These are phyloP conservation scores for Tenthredo livida DNA, from an alignment of 2,888 invertebrate genomes.

Conservation along the genomic window DNA sequence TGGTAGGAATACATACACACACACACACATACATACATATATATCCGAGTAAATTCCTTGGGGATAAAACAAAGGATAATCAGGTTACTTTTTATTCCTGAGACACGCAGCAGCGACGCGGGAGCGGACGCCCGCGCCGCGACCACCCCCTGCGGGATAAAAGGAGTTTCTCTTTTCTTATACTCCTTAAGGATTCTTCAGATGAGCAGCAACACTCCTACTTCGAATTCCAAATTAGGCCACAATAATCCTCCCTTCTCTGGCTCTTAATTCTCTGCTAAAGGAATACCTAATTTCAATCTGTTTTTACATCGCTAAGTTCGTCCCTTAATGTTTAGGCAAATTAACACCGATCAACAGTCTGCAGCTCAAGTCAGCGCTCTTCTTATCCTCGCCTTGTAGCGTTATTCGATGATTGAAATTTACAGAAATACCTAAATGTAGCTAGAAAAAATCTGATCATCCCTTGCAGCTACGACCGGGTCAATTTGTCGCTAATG, in stretches of 20 bases:
- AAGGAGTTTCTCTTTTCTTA: constrained; percentile 43
- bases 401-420: not conserved
- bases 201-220: constrained; percentile 53
- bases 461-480: not conserved
- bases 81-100: constrained; percentile 67
- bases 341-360: constrained; percentile 32
- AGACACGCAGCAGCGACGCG: constrained; percentile 41
- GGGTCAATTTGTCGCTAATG: not conserved
- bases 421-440: not conserved
- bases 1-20: not conserved
- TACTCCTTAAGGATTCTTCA: constrained; percentile 55
- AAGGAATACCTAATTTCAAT: constrained; percentile 46
- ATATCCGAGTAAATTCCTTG: constrained; percentile 58
- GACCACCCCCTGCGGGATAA: constrained; percentile 26
- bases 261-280: not conserved
- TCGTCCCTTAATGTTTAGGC: constrained; percentile 19
- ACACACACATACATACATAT: not conserved
- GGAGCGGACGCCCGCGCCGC: not conserved
- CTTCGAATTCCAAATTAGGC: constrained; percentile 45
- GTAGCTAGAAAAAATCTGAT: not conserved
- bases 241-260: constrained; percentile 33
- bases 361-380: not conserved
- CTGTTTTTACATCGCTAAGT: constrained; percentile 1
- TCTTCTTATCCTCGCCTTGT: not conserved
- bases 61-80: constrained; percentile 68